phyloP scores from a whole-genome alignment of 2,888 invertebrate genomes.

The Cephonodes hylas region DNA sequence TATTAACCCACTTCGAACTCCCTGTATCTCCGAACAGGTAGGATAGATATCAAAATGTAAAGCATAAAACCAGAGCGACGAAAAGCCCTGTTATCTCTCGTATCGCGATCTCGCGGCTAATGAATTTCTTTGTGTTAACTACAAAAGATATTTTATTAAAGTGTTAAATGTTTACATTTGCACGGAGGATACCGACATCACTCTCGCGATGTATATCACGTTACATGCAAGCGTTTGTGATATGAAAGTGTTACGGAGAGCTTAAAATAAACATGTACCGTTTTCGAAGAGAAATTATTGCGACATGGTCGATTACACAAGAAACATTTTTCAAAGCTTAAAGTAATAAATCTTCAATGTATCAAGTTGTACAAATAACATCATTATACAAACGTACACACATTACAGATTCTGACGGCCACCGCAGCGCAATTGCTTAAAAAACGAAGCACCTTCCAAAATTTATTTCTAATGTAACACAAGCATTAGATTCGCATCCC shows the following conservation, averaged over 20 bases:
- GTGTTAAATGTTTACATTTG: neutral
- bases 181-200: neutral
- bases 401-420: neutral
- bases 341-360: neutral
- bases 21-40: neutral
- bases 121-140: neutral
- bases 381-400: neutral
- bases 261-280: neutral
- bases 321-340: neutral
- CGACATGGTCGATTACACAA: neutral
- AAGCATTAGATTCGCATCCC: too few relatives aligned
- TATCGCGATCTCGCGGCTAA: neutral
- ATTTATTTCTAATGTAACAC: too few relatives aligned
- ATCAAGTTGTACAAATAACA: neutral
- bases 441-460: too few relatives aligned
- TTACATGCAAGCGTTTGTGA: neutral
- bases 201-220: neutral
- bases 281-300: neutral
- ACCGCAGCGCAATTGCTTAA: too few relatives aligned
- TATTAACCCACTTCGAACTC: neutral
- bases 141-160: neutral
- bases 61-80: neutral
- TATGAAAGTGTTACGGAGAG: neutral
- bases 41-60: slow-evolving; percentile 1
- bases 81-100: neutral